Base-by-base conservation (phyloP, 2,797 vertebrate species). In the Chromobotia macracanthus region DNA sequence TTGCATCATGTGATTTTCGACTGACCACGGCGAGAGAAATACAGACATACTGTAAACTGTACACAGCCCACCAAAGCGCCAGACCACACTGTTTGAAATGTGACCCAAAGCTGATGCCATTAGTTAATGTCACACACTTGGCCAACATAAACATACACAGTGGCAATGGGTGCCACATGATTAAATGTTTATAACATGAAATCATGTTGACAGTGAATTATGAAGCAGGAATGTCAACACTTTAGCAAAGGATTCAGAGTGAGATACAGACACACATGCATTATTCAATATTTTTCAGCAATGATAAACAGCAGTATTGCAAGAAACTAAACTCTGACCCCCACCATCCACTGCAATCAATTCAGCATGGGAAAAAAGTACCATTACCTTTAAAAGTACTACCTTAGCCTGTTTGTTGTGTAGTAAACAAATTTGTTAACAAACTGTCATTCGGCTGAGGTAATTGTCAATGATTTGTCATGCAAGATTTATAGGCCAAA, bases 381-480 rank as follows among this genome's bases (percentile, higher is more conserved):
- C 46, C 50, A 61, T 13, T 23, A 71, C 35, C 18, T 38, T 38
- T 16, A 55, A 64, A 65, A 77, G 70, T 56, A 72, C 38, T 55
- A 73, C 63, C 23, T 48, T 35, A 69, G 63, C 38, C 65, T 75
- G 41, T 78, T 81, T 75, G 66, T 25, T 44, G 38, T 58, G 44
- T 66, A 51, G 21, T 19, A 80, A 41, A 58, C 55, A 5, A 25
- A 60, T 73, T 21, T 58, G 68, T 77, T 80, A 77, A 74, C 65
- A 84, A 80, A 75, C 53, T 74, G 65, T 51, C 48, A 64, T 75
- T 72, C 79, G 84, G 60, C 60, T 31, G 46, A 35, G 31, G 19
- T 46, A 77, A 71, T 83, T 76, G 65, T 73, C 25, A 2, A 72
- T 23, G 44, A 69, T 48, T 50, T 77, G 25, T 69, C 41, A 77